Evolutionary conservation across 2,888 invertebrate genomes (phyloP).

Genomic region (Apeira syringaria): DNA sequence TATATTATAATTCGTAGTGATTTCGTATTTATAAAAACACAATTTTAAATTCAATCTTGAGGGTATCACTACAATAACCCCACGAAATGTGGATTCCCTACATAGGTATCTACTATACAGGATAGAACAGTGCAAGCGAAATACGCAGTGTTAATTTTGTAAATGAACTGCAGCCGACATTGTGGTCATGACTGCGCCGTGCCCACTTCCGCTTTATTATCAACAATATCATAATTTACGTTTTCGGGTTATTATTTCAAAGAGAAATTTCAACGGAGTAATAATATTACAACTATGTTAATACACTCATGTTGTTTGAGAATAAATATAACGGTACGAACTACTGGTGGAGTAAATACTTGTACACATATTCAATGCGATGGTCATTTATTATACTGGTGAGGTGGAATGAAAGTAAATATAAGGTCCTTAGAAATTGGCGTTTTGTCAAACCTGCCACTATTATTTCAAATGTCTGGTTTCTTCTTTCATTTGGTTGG

Average conservation of each 20-base stretch:
- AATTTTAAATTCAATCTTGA: too few species aligned
- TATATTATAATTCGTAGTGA: too few species aligned
- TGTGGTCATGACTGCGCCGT: slow-evolving; percentile 10
- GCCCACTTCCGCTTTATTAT: slow-evolving; percentile 39
- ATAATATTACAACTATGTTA: slow-evolving; percentile 18
- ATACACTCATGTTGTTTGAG: slow-evolving; percentile 17
- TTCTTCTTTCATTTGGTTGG: too few species aligned
- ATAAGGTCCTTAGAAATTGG: too few species aligned
- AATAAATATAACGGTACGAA: neutral
- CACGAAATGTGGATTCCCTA: too few species aligned
- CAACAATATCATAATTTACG: slow-evolving; percentile 35
- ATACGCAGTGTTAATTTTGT: slow-evolving; percentile 4
- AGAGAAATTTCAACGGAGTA: slow-evolving; percentile 22
- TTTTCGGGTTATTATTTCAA: slow-evolving; percentile 34
- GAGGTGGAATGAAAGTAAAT: too few species aligned
- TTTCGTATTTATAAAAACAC: too few species aligned
- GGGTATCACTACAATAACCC: too few species aligned
- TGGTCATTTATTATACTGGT: neutral
- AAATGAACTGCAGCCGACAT: slow-evolving; percentile 7
- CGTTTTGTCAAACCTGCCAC: too few species aligned
- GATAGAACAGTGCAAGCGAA: neutral
- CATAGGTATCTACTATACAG: neutral
- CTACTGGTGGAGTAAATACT: too few species aligned
- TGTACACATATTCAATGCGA: neutral
- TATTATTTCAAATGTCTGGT: too few species aligned